Base-by-base conservation (phyloP, 1,140 invertebrate species). In the Mesaphorura yosii region DNA sequence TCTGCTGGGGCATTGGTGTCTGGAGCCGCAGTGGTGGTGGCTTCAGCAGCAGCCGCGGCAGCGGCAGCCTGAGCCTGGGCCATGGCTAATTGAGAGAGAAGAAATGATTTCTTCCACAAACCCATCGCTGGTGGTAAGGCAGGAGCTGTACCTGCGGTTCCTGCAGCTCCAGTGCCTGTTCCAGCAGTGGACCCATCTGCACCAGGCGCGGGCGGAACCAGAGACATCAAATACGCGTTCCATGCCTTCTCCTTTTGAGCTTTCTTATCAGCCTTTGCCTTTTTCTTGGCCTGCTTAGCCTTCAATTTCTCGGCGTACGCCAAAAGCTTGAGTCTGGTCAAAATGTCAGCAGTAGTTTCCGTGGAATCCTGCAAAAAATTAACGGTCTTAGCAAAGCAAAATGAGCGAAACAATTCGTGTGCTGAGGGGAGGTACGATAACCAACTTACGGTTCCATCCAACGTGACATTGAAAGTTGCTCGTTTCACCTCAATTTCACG, bases 231-330 rank as follows among this genome's bases (percentile, higher is more conserved):
- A 19, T 46, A 46, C 5, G 44, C 7, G 7, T 27, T 6, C 15
- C 25, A 46, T 7, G 44, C 44, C 25, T 23, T 28, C 10, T 46
- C 44, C 44, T 46, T 46, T 19, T 46, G 44, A 46, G 44, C 44
- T 27, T 46, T 46, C 23, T 46, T 46, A 7, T 23, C 44, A 22
- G 23, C 44, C 44, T 46, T 46, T 23, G 44, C 44, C 19, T 46
- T 23, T 20, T 46, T 46, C 44, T 46, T 46, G 10, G 10, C 44
- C 19, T 20, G 25, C 44, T 46, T 46, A 7, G 44, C 44, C 7
- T 12, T 6, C 4, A 46, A 19, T 28, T 46, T 46, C 10, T 23
- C 12, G 14, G 25, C 7, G 19, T 46, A 46, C 7, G 44, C 29
- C 44, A 46, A 27, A n/a, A 46, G 23, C 29, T 46, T 46, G 17